Conservation (phyloP, 2,888 invertebrate species). For the Mesopsocus fuscifrons region DNA sequence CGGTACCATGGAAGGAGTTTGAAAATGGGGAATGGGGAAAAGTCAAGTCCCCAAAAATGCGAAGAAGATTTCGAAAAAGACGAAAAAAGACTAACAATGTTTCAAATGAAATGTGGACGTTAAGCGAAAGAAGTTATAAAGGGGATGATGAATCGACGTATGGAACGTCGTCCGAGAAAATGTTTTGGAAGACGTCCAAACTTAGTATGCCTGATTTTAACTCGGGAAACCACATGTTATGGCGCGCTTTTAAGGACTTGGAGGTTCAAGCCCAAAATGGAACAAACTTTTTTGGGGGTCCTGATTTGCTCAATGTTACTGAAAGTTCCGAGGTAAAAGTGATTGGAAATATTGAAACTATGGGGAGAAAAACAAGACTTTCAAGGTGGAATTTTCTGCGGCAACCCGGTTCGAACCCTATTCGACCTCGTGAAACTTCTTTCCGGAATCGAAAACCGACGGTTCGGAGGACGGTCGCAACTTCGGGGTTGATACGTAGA, state of each 20-base stretch:
- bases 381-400: slow-evolving; percentile 2
- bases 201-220: not conserved
- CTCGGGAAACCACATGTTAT: not conserved
- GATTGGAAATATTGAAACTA: not conserved
- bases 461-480: not conserved
- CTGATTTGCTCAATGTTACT: not conserved
- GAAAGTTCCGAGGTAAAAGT: not conserved
- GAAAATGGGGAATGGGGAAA: not conserved
- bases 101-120: slow-evolving; percentile 4
- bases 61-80: slow-evolving; percentile 1
- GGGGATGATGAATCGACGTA: not conserved
- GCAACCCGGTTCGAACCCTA: not conserved
- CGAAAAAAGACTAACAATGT: not conserved
- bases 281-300: no score
- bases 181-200: slow-evolving; percentile 1
- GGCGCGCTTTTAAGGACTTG: not conserved
- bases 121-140: slow-evolving; percentile 3
- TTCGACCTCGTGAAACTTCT: not conserved
- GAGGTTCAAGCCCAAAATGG: not conserved
- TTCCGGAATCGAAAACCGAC: not conserved
- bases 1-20: not conserved
- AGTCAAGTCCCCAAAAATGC: not conserved
- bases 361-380: slow-evolving; percentile 3
- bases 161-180: not conserved
- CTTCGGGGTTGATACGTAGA: not conserved